Evolutionary conservation across 2,888 invertebrate species (phyloP).

Genomic region (Chelonus formosanus): DNA sequence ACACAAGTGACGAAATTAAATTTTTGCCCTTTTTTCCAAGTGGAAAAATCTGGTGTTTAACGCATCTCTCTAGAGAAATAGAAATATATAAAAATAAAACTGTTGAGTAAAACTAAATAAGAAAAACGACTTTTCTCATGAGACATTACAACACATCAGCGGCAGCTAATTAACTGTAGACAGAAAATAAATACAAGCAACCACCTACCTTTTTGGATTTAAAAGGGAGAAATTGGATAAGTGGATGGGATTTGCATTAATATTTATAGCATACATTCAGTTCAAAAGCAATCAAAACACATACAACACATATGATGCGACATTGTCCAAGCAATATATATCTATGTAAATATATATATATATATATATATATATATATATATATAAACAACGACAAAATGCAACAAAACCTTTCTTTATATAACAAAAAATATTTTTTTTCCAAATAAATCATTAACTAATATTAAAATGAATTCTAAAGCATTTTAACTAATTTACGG

Average conservation of each 20-base stretch:
- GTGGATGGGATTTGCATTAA: background rate
- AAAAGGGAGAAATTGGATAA: background rate
- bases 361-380: slow-evolving; percentile 23
- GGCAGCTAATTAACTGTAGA: slow-evolving; percentile 4
- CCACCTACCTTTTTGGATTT: slow-evolving; percentile 29
- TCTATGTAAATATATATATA: slow-evolving; percentile 9
- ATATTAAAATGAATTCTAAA: slow-evolving; percentile 28
- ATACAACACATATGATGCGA: slow-evolving; percentile 4
- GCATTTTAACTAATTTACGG: slow-evolving; percentile 39
- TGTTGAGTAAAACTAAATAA: background rate
- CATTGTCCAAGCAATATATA: background rate
- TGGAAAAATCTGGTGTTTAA: slow-evolving; percentile 12
- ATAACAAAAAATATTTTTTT: too few relatives aligned
- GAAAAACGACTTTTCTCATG: background rate
- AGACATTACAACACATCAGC: slow-evolving; percentile 1
- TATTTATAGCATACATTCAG: slow-evolving; percentile 22
- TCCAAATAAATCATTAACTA: background rate
- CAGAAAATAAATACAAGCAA: slow-evolving; percentile 12
- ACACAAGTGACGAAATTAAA: slow-evolving; percentile 26
- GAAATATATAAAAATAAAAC: background rate
- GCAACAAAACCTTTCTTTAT: background rate
- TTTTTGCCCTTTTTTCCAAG: slow-evolving; percentile 14
- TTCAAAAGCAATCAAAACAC: slow-evolving; percentile 8
- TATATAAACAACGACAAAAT: slow-evolving; percentile 17
- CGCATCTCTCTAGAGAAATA: background rate